A percentile compares a stretch with the other conserved stretches of the same genome.
Evolutionary conservation across 2,888 invertebrate genomes (phyloP).

Genomic region (Quadriops clusia): DNA sequence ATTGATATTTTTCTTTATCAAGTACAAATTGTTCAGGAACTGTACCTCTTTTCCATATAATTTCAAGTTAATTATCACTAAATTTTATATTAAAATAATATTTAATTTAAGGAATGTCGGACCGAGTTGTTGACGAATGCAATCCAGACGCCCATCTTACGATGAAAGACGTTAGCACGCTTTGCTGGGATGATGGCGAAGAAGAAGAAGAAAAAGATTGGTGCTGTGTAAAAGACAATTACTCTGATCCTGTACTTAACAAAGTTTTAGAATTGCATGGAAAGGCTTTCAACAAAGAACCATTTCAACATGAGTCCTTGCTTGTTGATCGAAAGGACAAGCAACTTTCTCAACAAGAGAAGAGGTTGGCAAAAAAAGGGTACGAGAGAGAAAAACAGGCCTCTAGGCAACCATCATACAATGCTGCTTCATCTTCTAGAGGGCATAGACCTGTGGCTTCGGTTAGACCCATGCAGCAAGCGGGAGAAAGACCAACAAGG

Average conservation of each 20-base stretch:
- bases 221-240: conserved; percentile 56
- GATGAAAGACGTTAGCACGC: conserved; percentile 77
- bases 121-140: conserved; percentile 95
- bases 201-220: conserved; percentile 70
- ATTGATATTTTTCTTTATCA: neutral
- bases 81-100: neutral
- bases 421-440: conserved; percentile 22
- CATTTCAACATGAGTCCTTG: conserved; percentile 92
- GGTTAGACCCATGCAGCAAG: conserved; percentile 69
- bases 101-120: conserved; percentile 64
- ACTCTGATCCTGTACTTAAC: conserved; percentile 72
- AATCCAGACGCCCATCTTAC: conserved; percentile 91
- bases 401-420: conserved; percentile 26
- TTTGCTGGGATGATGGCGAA: conserved; percentile 86
- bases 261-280: conserved; percentile 54
- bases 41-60: neutral
- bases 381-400: conserved; percentile 93
- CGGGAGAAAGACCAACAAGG: conserved; percentile 40
- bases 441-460: conserved; percentile 43
- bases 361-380: conserved; percentile 80
- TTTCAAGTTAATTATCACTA: conserved; percentile 2
- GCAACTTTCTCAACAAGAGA: conserved; percentile 86
- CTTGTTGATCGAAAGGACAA: conserved; percentile 91
- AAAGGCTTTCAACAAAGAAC: conserved; percentile 61
- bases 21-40: neutral